Percentiles rank a stretch among this genome's conserved stretches.
Conservation (phyloP, 2,888 invertebrate genomes). For the Myopa tessellatipennis region DNA sequence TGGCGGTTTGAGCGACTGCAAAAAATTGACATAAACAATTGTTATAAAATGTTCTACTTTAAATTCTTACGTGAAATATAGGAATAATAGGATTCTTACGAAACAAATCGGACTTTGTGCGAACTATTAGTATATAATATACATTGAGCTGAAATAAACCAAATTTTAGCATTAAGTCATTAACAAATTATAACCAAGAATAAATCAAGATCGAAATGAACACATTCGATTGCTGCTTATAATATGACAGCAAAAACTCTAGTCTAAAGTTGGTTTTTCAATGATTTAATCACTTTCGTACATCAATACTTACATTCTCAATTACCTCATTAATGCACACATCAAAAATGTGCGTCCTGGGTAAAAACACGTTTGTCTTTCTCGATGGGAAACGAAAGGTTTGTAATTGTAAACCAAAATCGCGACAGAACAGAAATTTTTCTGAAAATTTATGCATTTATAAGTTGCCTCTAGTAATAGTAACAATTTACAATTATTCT, state of each 20-base stretch:
- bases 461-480: too few relatives aligned
- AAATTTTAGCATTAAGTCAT: neutral
- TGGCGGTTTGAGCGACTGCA: constrained; percentile 63
- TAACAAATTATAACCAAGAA: neutral
- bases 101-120: constrained; percentile 63
- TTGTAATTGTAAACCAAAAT: constrained; percentile 65
- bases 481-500: too few relatives aligned
- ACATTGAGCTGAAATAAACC: constrained; percentile 62
- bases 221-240: neutral
- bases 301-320: constrained; percentile 60
- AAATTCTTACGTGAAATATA: constrained; percentile 63
- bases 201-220: neutral
- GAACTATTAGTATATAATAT: constrained; percentile 65
- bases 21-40: constrained; percentile 27
- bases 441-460: constrained; percentile 52
- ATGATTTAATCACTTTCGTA: neutral
- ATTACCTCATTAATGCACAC: constrained; percentile 69
- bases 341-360: constrained; percentile 63
- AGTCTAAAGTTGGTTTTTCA: too few relatives aligned
- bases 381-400: constrained; percentile 60
- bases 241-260: neutral
- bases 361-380: constrained; percentile 60
- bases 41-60: neutral
- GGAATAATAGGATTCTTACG: constrained; percentile 63
- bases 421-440: constrained; percentile 58